Evolutionary conservation across 1,140 invertebrate species (phyloP), one percentile per base, ranked within the genome.

Genomic region (Sminthurinus signatus): DNA sequence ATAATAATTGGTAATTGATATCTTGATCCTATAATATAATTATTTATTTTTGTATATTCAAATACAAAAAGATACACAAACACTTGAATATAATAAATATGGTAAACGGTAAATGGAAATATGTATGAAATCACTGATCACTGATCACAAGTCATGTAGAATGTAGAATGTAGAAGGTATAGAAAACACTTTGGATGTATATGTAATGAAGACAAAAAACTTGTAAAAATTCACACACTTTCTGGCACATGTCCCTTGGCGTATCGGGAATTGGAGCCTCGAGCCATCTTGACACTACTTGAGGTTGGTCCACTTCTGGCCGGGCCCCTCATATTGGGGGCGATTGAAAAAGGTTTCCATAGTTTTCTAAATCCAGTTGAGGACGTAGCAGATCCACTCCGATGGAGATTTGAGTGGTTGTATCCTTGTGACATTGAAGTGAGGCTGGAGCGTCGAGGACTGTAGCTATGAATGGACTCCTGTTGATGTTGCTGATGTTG

Each of bases 341-440:
- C 66, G 21, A 58, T 66, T 3, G 66, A 66, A 28, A 71, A 71
- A 0, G 56, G 67, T 56, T 71, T 71, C 70, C 70, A 71, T 19
- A 56, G 48, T 55, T 68, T 68, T 36, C 32, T 8, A 36, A 36
- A 36, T 8, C 32, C 32, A 36, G 15, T 36, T 36, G 32, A 23
- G 10, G 29, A 12, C 63, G 60, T 14, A 62, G 62, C 19, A 59
- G 60, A 29, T 15, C 36, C n/a, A 29, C 39, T 12, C 44, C 29
- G 42, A 39, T 50, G 39, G 43, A 31, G 19, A 36, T 14, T 28
- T 23, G 51, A 21, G 51, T 62, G 2, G 52, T 39, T 3, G 17
- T 23, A 27, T 42, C 23, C 14, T 55, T 21, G 4, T 0, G 56
- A 32, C 4, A 65, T 32, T 0, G 58, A 60, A 23, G 67, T 68